Evolutionary conservation across 2,888 invertebrate genomes (phyloP).

Genomic region (Sabatieria punctata): DNA sequence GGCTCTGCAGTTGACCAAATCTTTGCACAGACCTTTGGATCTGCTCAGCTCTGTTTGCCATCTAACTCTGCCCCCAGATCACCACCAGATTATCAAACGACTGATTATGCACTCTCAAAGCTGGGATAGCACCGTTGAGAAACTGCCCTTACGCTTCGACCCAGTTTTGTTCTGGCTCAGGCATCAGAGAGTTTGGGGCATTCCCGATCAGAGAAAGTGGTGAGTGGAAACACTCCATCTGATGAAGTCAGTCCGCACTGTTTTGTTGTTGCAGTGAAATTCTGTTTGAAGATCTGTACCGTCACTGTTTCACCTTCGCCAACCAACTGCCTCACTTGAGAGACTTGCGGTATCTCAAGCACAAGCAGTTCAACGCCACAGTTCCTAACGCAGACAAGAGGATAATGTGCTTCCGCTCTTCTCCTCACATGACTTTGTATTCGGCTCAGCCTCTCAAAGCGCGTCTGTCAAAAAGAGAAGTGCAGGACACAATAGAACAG

Average conservation of each 20-base stretch:
- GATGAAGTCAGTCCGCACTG: too few species aligned
- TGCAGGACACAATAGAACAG: not conserved
- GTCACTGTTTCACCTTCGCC: not conserved
- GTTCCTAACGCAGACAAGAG: not conserved
- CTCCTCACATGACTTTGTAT: not conserved
- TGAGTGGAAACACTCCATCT: too few species aligned
- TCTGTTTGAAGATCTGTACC: not conserved
- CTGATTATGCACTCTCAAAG: not conserved
- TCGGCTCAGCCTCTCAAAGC: not conserved
- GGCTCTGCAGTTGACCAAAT: too few species aligned
- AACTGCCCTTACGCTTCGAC: not conserved
- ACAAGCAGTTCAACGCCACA: not conserved
- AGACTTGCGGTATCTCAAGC: not conserved
- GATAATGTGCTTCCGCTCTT: not conserved
- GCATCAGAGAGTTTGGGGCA: not conserved
- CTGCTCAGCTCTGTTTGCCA: too few species aligned
- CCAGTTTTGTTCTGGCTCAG: not conserved
- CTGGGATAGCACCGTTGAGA: not conserved
- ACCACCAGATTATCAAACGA: not conserved
- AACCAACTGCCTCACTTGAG: not conserved
- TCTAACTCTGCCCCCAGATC: not conserved
- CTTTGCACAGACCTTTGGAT: too few species aligned
- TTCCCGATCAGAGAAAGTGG: not conserved
- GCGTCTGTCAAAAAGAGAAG: not conserved
- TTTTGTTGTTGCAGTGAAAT: not conserved